Conservation (phyloP, 2,113 vertebrate species). For the Ceuthmochares aereus region DNA sequence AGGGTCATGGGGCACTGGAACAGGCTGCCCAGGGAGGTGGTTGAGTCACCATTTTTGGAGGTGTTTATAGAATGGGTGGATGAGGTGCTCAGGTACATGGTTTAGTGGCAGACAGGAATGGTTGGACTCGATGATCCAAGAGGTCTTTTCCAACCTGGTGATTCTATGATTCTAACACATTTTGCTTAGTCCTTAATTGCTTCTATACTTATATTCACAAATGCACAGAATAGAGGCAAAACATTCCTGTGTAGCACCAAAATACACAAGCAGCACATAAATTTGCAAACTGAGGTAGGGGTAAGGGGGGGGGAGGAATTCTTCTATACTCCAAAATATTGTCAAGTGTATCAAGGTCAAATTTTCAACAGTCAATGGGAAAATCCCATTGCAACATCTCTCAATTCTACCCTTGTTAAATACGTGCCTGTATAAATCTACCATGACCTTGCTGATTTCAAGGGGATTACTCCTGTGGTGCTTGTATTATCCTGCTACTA, state of each 20-base stretch:
- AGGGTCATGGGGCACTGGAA: no score
- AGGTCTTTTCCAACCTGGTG: no score
- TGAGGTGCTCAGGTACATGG: no score
- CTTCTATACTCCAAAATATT: neutral
- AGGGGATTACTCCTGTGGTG: neutral
- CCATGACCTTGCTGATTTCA: neutral
- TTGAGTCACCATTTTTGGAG: no score
- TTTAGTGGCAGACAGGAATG: no score
- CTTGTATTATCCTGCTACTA: neutral
- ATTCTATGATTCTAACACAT: neutral
- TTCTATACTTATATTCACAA: neutral
- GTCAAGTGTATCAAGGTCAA: neutral
- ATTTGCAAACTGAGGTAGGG: neutral
- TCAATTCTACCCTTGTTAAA: neutral
- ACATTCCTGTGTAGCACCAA: neutral
- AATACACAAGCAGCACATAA: neutral
- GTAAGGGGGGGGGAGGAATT: neutral
- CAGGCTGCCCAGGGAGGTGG: no score
- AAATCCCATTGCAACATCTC: neutral
- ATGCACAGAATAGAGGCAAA: neutral
- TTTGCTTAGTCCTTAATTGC: neutral
- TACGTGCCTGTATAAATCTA: neutral
- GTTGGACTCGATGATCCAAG: no score
- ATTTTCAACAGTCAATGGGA: neutral
- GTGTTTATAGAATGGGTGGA: no score